Evolutionary conservation across 35 echinoderm and acorn worm species (phyloP).

Genomic region (Eucidaris tribuloides): DNA sequence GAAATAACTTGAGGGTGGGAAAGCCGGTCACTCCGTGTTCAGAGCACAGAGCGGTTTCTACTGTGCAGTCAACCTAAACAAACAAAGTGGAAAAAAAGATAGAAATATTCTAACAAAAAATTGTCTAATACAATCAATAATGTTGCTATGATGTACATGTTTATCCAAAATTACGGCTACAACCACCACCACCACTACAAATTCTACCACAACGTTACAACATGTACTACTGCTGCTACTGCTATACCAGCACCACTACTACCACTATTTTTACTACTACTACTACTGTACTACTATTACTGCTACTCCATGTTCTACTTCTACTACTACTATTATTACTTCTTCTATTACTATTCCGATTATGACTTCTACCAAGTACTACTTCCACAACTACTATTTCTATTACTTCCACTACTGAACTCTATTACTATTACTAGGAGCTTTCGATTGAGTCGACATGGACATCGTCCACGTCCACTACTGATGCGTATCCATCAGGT

Average conservation of each 20-base stretch:
- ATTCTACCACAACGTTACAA: not conserved
- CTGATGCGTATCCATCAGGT: too few relatives aligned
- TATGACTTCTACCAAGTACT: too few relatives aligned
- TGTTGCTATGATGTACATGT: not conserved
- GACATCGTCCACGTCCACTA: too few relatives aligned
- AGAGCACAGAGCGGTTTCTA: slow-evolving; percentile 44
- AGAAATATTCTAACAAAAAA: not conserved
- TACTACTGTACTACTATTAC: too few relatives aligned
- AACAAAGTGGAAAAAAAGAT: not conserved
- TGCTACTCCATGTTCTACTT: too few relatives aligned
- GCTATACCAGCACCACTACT: not conserved
- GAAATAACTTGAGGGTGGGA: slow-evolving; percentile 73
- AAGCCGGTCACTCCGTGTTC: slow-evolving; percentile 52
- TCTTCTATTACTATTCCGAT: too few relatives aligned
- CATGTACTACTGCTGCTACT: not conserved
- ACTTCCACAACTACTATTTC: too few relatives aligned
- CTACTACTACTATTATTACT: too few relatives aligned
- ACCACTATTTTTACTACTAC: not conserved
- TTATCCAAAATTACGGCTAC: not conserved
- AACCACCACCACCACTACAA: not conserved
- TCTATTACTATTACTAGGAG: too few relatives aligned
- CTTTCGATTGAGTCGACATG: too few relatives aligned
- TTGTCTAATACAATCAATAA: too few relatives aligned
- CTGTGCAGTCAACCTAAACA: slow-evolving; percentile 64
- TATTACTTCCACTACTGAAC: too few relatives aligned